Conservation (phyloP, 2,888 invertebrate species). For the Dendrolimus houi region DNA sequence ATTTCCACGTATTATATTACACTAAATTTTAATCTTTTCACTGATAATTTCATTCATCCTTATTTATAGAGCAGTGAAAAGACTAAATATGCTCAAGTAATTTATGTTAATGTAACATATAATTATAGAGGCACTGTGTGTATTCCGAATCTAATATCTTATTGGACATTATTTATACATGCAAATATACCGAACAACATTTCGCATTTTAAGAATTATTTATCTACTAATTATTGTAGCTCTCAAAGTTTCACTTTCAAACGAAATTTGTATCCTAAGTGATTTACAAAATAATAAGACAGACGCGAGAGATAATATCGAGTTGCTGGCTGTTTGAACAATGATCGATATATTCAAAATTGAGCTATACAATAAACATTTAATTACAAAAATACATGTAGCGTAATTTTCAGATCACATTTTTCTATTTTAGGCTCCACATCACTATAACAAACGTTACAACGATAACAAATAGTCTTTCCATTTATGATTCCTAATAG, state of each 20-base stretch:
- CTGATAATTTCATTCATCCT: constrained; percentile 26
- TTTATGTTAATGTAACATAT: constrained; percentile 78
- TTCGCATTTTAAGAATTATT: constrained; percentile 30
- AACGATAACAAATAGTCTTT: constrained; percentile 25
- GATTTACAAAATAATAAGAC: too few species aligned
- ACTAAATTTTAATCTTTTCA: constrained; percentile 65
- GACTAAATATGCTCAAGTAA: constrained; percentile 67
- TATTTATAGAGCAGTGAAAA: constrained; percentile 47
- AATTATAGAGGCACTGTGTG: constrained; percentile 78
- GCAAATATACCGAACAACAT: constrained; percentile 39
- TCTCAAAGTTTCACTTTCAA: constrained; percentile 6
- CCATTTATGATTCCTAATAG: constrained; percentile 23
- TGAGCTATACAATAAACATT: constrained; percentile 70
- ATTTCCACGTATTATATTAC: constrained; percentile 57
- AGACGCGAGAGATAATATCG: neutral
- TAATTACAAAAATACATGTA: constrained; percentile 72
- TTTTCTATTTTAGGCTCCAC: constrained; percentile 40
- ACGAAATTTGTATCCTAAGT: neutral
- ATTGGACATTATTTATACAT: constrained; percentile 56
- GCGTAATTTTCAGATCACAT: constrained; percentile 72
- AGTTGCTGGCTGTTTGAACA: neutral
- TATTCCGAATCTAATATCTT: constrained; percentile 61
- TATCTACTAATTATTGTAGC: constrained; percentile 19
- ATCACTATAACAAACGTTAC: constrained; percentile 17
- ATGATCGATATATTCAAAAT: constrained; percentile 43